Percentiles rank a stretch among this genome's conserved stretches.
Evolutionary conservation across 2,113 vertebrate species (phyloP).

Genomic region (Prinia subflava): DNA sequence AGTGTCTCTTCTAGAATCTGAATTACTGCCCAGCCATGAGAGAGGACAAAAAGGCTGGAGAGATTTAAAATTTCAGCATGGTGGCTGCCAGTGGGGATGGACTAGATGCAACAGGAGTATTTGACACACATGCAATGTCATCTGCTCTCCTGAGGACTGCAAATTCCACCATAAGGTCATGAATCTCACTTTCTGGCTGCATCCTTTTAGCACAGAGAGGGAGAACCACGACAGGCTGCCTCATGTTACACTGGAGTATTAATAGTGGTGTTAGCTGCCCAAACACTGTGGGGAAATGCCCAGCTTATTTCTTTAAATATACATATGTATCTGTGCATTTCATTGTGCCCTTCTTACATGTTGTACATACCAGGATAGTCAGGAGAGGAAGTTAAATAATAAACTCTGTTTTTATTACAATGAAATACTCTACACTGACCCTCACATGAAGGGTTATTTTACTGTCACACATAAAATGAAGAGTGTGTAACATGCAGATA

Average conservation of each 20-base stretch:
- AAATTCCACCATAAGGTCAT: conserved; percentile 1
- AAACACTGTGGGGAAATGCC: background rate
- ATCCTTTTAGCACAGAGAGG: background rate
- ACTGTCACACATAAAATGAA: background rate
- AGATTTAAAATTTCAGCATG: background rate
- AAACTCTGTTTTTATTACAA: background rate
- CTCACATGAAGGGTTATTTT: background rate
- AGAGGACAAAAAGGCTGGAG: background rate
- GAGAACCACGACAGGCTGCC: background rate
- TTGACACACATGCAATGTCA: background rate
- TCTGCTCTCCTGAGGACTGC: background rate
- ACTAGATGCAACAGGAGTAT: background rate
- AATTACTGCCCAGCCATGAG: background rate
- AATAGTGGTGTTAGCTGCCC: background rate
- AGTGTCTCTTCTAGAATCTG: background rate
- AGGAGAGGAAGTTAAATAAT: background rate
- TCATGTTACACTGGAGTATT: background rate
- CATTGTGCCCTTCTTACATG: background rate
- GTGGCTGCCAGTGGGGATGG: background rate
- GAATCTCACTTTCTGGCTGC: background rate
- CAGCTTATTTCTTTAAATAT: background rate
- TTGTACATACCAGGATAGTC: background rate
- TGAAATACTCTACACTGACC: background rate
- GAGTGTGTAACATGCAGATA: background rate
- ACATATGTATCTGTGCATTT: background rate